A percentile compares a stretch with the other conserved stretches of the same genome.
These are phyloP conservation scores for Temnothorax rugatulus DNA, from an alignment of 2,888 invertebrate species.

Conservation along the genomic window DNA sequence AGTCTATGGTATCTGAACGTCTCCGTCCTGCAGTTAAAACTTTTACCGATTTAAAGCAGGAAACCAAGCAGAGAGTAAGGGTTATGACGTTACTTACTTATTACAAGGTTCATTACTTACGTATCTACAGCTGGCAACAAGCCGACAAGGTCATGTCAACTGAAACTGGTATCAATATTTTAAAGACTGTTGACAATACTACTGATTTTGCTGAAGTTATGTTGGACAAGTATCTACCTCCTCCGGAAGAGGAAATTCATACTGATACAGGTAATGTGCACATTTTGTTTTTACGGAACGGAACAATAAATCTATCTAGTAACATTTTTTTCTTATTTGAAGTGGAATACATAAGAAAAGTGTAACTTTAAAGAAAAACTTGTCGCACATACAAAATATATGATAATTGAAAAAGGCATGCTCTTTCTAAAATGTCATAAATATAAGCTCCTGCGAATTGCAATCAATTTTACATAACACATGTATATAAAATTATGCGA, in stretches of 20 bases:
- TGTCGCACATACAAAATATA: not conserved
- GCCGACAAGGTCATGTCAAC: conserved; percentile 91
- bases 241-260: conserved; percentile 87
- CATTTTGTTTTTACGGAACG: not conserved
- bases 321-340: not conserved
- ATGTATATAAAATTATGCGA: not conserved
- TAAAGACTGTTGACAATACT: conserved; percentile 90
- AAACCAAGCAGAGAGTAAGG: conserved; percentile 78
- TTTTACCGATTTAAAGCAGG: conserved; percentile 78
- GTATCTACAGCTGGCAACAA: conserved; percentile 91
- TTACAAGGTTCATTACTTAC: conserved; percentile 89
- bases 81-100: conserved; percentile 82
- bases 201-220: conserved; percentile 91
- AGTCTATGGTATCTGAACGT: conserved; percentile 79
- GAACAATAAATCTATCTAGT: not conserved
- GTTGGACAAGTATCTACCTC: conserved; percentile 91
- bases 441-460: not conserved
- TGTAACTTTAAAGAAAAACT: not conserved
- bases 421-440: not conserved
- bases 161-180: conserved; percentile 90
- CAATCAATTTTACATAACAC: not conserved
- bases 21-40: conserved; percentile 81
- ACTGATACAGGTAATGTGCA: conserved; percentile 77
- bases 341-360: not conserved
- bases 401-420: not conserved